Conservation (phyloP, 2,113 vertebrate genomes). For the Semnornis frantzii region DNA sequence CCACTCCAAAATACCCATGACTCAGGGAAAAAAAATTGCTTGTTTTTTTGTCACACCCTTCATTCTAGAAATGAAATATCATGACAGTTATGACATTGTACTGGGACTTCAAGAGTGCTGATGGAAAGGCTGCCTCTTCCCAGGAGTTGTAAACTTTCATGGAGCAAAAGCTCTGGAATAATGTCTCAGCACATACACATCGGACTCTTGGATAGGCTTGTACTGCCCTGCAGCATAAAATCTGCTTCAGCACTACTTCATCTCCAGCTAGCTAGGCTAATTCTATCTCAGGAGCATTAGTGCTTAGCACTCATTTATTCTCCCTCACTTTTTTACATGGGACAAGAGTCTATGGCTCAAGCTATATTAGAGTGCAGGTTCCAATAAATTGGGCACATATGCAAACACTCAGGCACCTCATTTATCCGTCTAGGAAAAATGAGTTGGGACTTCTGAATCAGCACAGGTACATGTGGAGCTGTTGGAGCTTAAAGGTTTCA, state of each 20-base stretch:
- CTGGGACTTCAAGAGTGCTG: neutral
- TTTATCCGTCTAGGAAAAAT: slow-evolving; percentile 14
- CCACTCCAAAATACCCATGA: neutral
- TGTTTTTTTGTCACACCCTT: neutral
- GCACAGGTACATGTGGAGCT: neutral
- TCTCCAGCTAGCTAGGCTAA: neutral
- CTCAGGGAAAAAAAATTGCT: neutral
- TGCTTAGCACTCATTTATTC: neutral
- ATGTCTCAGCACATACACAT: neutral
- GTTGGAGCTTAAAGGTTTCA: neutral
- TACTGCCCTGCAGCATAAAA: neutral
- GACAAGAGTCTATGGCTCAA: neutral
- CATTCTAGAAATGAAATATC: neutral
- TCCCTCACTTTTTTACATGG: neutral
- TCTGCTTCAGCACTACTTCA: neutral
- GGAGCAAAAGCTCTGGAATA: neutral
- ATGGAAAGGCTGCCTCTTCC: neutral
- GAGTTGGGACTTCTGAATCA: neutral
- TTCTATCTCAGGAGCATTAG: neutral
- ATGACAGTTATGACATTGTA: neutral
- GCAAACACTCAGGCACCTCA: neutral
- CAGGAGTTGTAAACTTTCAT: neutral
- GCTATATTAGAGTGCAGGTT: neutral
- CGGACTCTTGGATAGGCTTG: neutral
- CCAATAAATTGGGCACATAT: neutral